Evolutionary conservation across 2,888 invertebrate species (phyloP).

Genomic region (Eretmocerus hayati): DNA sequence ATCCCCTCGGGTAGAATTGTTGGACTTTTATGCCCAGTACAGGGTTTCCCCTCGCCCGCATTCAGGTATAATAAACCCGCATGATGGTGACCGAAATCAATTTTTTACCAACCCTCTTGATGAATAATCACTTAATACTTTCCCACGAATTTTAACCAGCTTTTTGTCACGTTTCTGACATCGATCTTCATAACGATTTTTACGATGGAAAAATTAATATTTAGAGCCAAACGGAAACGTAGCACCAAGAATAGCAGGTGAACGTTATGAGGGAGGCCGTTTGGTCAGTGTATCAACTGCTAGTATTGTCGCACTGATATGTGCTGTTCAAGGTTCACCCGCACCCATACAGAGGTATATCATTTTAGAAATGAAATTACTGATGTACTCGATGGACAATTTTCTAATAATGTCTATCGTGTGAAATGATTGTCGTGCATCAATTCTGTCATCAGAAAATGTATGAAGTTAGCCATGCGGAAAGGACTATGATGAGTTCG

Average conservation of each 20-base stretch:
- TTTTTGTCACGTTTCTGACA: too few species aligned
- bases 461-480: too few species aligned
- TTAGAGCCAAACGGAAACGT: conserved; percentile 59
- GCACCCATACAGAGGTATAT: conserved; percentile 61
- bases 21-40: conserved; percentile 53
- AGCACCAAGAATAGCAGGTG: conserved; percentile 55
- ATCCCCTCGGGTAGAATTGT: conserved; percentile 31
- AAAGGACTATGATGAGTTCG: too few species aligned
- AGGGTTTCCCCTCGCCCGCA: conserved; percentile 50
- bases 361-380: too few species aligned
- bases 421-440: too few species aligned
- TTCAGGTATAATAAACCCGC: conserved; percentile 49
- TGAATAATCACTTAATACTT: too few species aligned
- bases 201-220: not conserved
- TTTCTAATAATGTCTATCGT: too few species aligned
- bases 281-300: conserved; percentile 51
- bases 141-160: too few species aligned
- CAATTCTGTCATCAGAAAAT: too few species aligned
- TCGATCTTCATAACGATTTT: too few species aligned
- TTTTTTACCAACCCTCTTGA: not conserved
- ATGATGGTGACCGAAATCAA: not conserved
- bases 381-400: too few species aligned
- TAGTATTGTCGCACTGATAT: conserved; percentile 56
- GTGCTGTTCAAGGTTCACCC: conserved; percentile 62
- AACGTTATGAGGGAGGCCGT: conserved; percentile 60